These are phyloP conservation scores for Ambastaia sidthimunki DNA, from an alignment of 2,797 vertebrate genomes.

Conservation along the genomic window DNA sequence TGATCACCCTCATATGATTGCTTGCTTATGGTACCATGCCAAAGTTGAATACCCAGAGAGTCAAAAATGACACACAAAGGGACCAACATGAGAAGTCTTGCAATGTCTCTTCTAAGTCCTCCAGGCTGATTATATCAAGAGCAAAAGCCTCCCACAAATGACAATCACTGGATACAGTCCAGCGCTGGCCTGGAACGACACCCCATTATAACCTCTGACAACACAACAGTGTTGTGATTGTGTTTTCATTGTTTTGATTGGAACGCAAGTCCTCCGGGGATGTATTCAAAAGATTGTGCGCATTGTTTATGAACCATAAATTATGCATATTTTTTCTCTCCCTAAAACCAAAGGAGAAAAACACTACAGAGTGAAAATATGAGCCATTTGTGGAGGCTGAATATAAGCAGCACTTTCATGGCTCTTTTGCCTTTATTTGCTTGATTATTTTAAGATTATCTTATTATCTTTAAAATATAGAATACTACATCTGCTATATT, in stretches of 20 bases:
- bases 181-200: conserved; percentile 60
- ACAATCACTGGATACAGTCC: conserved; percentile 63
- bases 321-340: conserved; percentile 67
- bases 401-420: neutral
- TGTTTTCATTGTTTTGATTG: conserved; percentile 72
- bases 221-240: conserved; percentile 61
- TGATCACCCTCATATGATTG: conserved; percentile 10
- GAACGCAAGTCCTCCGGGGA: conserved; percentile 65
- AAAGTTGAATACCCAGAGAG: conserved; percentile 53
- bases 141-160: conserved; percentile 58
- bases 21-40: conserved; percentile 48
- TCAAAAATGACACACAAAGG: conserved; percentile 32
- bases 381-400: neutral
- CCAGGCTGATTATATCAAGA: conserved; percentile 53
- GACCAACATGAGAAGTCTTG: conserved; percentile 50
- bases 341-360: conserved; percentile 59
- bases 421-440: neutral
- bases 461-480: no score
- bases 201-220: conserved; percentile 60
- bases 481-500: no score
- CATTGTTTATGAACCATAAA: conserved; percentile 70
- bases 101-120: conserved; percentile 53
- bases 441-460: neutral
- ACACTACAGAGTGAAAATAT: conserved; percentile 48
- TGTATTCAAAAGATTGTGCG: conserved; percentile 31